Evolutionary conservation across 1,140 invertebrate species (phyloP), one percentile per base, ranked within the genome.

Genomic region (Drosophila erecta): DNA sequence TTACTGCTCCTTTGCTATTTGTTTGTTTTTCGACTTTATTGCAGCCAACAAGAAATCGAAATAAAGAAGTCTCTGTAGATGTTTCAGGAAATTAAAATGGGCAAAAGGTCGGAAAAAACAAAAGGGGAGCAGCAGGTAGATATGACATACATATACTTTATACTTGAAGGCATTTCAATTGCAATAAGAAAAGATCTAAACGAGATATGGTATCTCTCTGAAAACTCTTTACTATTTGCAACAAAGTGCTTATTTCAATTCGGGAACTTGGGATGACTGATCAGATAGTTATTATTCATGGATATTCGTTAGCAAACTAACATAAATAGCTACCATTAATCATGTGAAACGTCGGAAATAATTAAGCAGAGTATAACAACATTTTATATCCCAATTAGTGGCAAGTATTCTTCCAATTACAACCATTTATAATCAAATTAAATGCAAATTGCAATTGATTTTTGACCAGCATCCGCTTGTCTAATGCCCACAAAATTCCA

Each of bases 1-100:
- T 85, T 79, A 77, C 79, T 81, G 77, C 76, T 86, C 53, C 64
- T 81, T 81, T 75, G 64, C 78, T 81, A 50, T 86, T 86, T 86
- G 78, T 87, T 87, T 87, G 71, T 86, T 70, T 67, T 70, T 76
- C 50, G 69, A 37, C 51, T 75, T 80, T 85, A 75, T 83, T 83
- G 64, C 69, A 69, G 66, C 35, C 59, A 55, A 65, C 60, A 67
- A 67, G 37, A 75, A 46, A 50, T 49, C 51, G 53, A 76, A 58
- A 43, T 66, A 54, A 58, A 66, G 61, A 71, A 73, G 58, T 79
- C 67, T 47, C 57, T 49, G 38, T 15, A 37, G 59, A 54, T 47
- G 41, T 49, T 56, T 67, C 64, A 67, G 57, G 50, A 50, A 56
- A 62, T 73, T 62, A 74, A 74, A 74, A 64, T 49, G 50, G 64